Base-by-base conservation (phyloP, 2,797 vertebrate species). In the Scolopax rusticola region DNA sequence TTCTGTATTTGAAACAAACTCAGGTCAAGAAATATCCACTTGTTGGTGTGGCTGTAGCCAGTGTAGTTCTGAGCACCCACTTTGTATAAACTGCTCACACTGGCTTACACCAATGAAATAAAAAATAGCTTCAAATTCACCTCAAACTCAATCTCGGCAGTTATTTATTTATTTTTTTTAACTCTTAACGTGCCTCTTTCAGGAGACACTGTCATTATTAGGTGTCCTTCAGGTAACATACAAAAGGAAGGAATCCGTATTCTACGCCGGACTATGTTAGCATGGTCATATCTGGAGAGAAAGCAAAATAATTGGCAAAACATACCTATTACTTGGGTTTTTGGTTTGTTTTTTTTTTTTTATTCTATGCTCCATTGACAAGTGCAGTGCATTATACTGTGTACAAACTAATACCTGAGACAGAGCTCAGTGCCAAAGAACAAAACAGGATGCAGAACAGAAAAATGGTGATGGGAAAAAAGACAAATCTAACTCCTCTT, bases 61-160 rank as follows among this genome's bases (percentile, higher is more conserved):
- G 28, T 45, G 38, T 15, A 81, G 28, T 69, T 86, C 33, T 41
- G 16, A 73, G 47, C 51, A 47, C 47, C 64, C 64, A 23, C 21
- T 57, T 88, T 18, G 17, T 75, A 28, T 40, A 18, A 77, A 57
- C 48, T 70, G 43, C 24, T 94, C 24, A 19, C 25, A 32, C 12
- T 63, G 57, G 25, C n/a, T 87, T 93, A 82, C 71, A 45, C n/a
- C 50, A 82, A 24, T 40, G 7, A 93, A 90, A 85, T 68, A 60
- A 82, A 84, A 95, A 68, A 50, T 54, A 60, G 17, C 41, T 93
- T 76, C 59, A 79, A 21, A 56, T 45, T 64, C 40, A 82, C 28
- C 11, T 71, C 25, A 84, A 54, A 75, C 63, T 54, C 43, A 70
- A 13, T 36, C 28, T 56, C 19, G 75, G 53, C 28, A 84, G 14